Conservation (phyloP, 2,113 vertebrate species). For the Mustela lutreola region DNA sequence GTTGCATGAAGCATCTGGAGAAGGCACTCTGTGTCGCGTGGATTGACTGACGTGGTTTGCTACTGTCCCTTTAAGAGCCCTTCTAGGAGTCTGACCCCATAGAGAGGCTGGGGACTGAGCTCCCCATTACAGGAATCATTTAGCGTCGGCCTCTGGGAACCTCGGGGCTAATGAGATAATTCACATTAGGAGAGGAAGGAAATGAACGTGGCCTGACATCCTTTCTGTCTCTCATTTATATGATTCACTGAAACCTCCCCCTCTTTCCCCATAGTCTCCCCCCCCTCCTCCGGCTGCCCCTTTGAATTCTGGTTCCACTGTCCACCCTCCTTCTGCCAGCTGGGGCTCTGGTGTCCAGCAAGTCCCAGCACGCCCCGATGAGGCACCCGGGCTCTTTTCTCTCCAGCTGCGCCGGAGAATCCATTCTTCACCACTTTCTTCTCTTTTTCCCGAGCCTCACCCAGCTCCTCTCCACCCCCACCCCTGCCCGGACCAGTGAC, state of each 20-base stretch:
- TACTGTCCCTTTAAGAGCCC: slow-evolving; percentile 77
- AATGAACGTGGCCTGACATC: slow-evolving; percentile 77
- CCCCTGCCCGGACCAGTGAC: background rate
- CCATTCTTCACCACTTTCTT: background rate
- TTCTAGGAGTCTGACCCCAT: background rate
- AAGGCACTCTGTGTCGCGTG: background rate
- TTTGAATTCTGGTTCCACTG: slow-evolving; percentile 74
- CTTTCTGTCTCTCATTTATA: slow-evolving; percentile 82
- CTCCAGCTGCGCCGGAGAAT: background rate
- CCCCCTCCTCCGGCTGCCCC: background rate
- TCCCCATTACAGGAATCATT: slow-evolving; percentile 75
- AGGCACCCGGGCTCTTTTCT: background rate
- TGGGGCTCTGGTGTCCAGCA: slow-evolving; percentile 52
- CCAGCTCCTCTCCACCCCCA: background rate
- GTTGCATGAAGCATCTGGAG: accelerated
- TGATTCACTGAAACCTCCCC: slow-evolving; percentile 73
- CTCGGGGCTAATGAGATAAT: slow-evolving; percentile 81
- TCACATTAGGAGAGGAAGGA: slow-evolving; percentile 80
- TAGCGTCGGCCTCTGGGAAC: slow-evolving; percentile 73
- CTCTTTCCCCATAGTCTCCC: background rate
- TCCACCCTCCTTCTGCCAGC: slow-evolving; percentile 65
- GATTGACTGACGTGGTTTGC: background rate
- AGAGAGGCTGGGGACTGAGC: slow-evolving; percentile 35
- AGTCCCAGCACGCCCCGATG: slow-evolving; percentile 54
- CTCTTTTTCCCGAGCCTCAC: slow-evolving; percentile 10